Evolutionary conservation across 2,113 vertebrate genomes (phyloP).

Genomic region (Carassius carassius): DNA sequence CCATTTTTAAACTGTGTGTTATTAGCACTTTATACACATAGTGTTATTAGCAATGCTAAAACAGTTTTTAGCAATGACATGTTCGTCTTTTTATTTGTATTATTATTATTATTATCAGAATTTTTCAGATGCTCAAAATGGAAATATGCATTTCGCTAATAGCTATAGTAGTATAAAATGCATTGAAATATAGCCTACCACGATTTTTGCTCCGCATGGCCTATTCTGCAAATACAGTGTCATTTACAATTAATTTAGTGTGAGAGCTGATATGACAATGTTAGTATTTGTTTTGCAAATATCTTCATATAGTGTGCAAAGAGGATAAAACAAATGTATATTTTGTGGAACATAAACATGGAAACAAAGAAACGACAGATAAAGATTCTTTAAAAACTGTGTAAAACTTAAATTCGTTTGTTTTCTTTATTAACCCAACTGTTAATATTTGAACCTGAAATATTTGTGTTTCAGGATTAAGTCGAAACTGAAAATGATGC

Average conservation of each 20-base stretch:
- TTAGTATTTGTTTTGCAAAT: background rate
- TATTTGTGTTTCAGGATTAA: constrained; percentile 22
- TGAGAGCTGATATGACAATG: background rate
- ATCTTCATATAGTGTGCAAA: background rate
- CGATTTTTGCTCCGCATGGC: background rate
- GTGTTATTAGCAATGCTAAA: background rate
- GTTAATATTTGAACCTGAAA: background rate
- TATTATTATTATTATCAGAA: too few species aligned
- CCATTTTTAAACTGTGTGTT: background rate
- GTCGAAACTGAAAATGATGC: constrained; percentile 84
- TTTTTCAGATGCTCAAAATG: background rate
- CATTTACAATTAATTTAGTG: background rate
- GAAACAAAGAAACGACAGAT: background rate
- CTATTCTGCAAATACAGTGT: background rate
- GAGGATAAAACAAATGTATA: background rate
- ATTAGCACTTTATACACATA: background rate
- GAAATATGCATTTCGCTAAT: background rate
- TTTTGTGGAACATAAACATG: background rate
- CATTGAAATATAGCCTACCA: background rate
- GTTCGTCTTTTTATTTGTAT: background rate
- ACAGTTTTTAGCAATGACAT: background rate
- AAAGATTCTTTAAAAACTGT: background rate
- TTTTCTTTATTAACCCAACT: background rate
- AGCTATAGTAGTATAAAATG: background rate
- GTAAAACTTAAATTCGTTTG: background rate